Conservation (phyloP, 1,140 invertebrate species). For the Drosophila baimaii region DNA sequence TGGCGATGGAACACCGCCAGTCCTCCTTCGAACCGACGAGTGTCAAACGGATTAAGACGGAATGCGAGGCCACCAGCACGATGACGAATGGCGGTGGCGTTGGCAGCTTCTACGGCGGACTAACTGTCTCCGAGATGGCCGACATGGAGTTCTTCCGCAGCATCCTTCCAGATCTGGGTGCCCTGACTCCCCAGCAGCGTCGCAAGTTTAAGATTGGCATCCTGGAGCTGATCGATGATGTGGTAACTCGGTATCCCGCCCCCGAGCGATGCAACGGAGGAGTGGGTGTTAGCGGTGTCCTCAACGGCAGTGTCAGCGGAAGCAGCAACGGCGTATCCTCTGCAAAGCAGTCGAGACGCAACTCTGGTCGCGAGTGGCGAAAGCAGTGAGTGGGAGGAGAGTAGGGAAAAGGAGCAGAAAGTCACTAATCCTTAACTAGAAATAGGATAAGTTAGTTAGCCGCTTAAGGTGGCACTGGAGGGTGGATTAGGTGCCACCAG, state of each 20-base stretch:
- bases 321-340: conserved; percentile 36
- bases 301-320: conserved; percentile 48
- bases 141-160: conserved; percentile 84
- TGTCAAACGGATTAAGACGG: conserved; percentile 77
- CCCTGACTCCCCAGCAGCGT: conserved; percentile 74
- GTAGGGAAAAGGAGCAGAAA: conserved; percentile 15
- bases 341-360: conserved; percentile 37
- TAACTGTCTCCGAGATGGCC: conserved; percentile 60
- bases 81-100: conserved; percentile 40
- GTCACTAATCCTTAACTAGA: conserved; percentile 38
- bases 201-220: conserved; percentile 82
- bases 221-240: conserved; percentile 79
- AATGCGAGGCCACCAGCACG: conserved; percentile 64
- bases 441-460: conserved; percentile 23
- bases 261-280: conserved; percentile 53
- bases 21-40: conserved; percentile 44
- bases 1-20: conserved; percentile 21
- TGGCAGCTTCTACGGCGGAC: conserved; percentile 39
- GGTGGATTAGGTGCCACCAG: background rate
- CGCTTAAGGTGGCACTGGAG: conserved; percentile 14
- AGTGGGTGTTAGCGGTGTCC: background rate
- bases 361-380: conserved; percentile 62
- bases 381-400: conserved; percentile 23
- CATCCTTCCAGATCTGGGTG: conserved; percentile 75
- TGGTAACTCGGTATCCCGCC: conserved; percentile 71